Conservation (phyloP, 2,888 invertebrate genomes). For the Campaea margaritaria region DNA sequence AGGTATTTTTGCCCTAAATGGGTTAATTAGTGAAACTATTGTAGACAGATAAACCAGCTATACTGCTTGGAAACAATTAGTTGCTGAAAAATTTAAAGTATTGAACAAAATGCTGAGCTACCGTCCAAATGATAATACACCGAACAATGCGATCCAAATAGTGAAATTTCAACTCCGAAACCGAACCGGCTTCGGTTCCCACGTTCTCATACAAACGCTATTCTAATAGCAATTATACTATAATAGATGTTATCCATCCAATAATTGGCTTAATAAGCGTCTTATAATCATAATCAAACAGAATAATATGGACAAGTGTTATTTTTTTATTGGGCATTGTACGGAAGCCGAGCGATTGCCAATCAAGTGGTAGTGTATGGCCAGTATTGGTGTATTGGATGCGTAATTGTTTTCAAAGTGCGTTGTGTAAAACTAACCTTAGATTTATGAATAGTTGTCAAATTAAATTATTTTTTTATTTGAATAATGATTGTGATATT, state of each 20-base stretch:
- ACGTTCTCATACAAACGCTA: conserved; percentile 36
- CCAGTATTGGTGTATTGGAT: conserved; percentile 56
- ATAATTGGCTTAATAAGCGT: conserved; percentile 79
- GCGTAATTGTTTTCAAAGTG: conserved; percentile 64
- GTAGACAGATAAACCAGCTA: no score
- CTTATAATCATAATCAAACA: conserved; percentile 76
- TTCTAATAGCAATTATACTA: conserved; percentile 45
- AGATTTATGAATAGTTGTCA: conserved; percentile 2
- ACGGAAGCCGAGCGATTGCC: conserved; percentile 56
- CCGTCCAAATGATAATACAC: conserved; percentile 48
- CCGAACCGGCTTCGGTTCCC: conserved; percentile 28
- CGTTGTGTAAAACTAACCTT: conserved; percentile 48
- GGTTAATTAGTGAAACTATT: no score
- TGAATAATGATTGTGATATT: background rate
- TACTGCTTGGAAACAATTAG: no score
- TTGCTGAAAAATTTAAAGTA: no score
- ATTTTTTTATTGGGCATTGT: conserved; percentile 60
- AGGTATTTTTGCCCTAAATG: no score
- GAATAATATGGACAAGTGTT: conserved; percentile 66
- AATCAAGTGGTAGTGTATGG: conserved; percentile 59
- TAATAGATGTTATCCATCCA: conserved; percentile 68
- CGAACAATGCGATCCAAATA: conserved; percentile 43
- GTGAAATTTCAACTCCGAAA: conserved; percentile 30
- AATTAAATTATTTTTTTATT: background rate
- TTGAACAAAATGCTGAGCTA: conserved; percentile 21